A percentile compares a stretch with the other conserved stretches of the same genome.
These are phyloP conservation scores for Plemyria rubiginata DNA, from an alignment of 2,888 invertebrate genomes.

Conservation along the genomic window DNA sequence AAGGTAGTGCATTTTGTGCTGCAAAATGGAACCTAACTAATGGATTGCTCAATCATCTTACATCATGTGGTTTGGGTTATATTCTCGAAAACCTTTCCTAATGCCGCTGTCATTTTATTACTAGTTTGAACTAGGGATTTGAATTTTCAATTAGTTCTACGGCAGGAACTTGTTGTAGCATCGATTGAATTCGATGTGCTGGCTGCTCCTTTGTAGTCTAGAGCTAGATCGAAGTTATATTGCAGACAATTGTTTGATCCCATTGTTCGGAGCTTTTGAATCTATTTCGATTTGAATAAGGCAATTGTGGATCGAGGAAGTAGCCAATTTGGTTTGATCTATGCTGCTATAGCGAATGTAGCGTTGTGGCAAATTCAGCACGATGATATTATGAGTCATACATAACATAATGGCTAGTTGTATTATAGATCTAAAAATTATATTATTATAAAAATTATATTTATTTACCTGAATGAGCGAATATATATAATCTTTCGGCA, in stretches of 20 bases:
- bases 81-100: slow-evolving; percentile 66
- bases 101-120: slow-evolving; percentile 54
- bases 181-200: slow-evolving; percentile 47
- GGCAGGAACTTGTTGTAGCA: slow-evolving; percentile 47
- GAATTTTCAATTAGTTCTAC: slow-evolving; percentile 43
- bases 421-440: neutral
- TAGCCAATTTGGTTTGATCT: slow-evolving; percentile 63
- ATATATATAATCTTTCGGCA: slow-evolving; percentile 45
- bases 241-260: slow-evolving; percentile 59
- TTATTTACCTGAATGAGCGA: slow-evolving; percentile 42
- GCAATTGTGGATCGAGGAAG: slow-evolving; percentile 74
- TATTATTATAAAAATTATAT: too few species aligned
- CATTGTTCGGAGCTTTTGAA: slow-evolving; percentile 67
- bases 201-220: slow-evolving; percentile 55
- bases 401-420: neutral
- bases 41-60: slow-evolving; percentile 83
- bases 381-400: neutral
- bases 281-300: slow-evolving; percentile 69
- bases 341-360: slow-evolving; percentile 34
- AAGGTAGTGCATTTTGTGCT: too few species aligned
- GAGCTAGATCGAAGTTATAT: slow-evolving; percentile 55
- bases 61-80: slow-evolving; percentile 76
- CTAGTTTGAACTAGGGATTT: slow-evolving; percentile 47
- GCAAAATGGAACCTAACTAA: too few species aligned
- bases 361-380: slow-evolving; percentile 14